These are phyloP conservation scores for Sinodicranocentrus sp. DNA, from an alignment of 2,888 invertebrate species.

Conservation along the genomic window DNA sequence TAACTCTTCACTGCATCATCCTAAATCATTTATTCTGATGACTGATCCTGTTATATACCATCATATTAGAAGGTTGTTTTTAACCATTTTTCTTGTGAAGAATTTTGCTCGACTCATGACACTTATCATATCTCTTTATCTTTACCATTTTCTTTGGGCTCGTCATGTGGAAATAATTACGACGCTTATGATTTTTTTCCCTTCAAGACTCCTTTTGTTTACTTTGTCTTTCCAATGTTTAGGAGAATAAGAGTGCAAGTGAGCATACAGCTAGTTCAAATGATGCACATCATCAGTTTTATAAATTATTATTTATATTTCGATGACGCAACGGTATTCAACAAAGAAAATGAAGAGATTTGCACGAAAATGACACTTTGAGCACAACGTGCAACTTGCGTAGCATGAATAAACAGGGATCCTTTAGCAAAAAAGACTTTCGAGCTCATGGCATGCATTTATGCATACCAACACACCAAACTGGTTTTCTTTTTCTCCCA, in stretches of 20 bases:
- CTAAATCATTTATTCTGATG: background rate
- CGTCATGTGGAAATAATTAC: conserved; percentile 51
- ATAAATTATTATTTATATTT: conserved; percentile 22
- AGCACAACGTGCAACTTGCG: conserved; percentile 34
- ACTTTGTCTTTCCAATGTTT: too few species aligned
- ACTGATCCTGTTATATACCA: background rate
- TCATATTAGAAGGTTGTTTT: too few species aligned
- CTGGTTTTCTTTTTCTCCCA: conserved; percentile 25
- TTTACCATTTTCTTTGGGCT: conserved; percentile 44
- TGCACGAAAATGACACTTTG: conserved; percentile 64
- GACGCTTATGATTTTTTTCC: conserved; percentile 4
- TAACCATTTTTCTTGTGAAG: background rate
- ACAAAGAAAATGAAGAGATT: conserved; percentile 61
- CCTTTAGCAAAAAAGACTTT: conserved; percentile 27
- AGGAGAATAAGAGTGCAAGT: too few species aligned
- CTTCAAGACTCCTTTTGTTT: too few species aligned
- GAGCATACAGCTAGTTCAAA: too few species aligned
- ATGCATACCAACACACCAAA: conserved; percentile 67
- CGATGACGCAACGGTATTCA: conserved; percentile 17
- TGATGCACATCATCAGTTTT: too few species aligned
- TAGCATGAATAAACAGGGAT: conserved; percentile 56
- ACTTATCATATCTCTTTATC: conserved; percentile 40
- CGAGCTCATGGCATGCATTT: conserved; percentile 37
- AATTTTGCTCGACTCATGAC: conserved; percentile 20
- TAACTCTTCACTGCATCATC: too few species aligned